Base-by-base conservation (phyloP, 2,113 vertebrate genomes). In the Eurypyga helias region DNA sequence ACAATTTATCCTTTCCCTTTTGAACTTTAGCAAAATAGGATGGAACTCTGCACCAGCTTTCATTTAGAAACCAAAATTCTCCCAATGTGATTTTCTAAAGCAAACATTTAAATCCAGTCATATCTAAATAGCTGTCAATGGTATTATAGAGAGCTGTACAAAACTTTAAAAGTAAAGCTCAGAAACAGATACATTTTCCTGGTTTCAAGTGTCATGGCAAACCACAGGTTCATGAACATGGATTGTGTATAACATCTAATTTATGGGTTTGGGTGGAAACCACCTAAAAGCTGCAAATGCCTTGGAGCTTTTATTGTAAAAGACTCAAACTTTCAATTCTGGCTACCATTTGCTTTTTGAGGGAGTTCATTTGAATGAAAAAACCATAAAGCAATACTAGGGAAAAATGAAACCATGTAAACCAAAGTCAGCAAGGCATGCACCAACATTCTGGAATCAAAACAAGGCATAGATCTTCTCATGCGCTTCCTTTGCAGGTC, bases 81-180 rank as follows among this genome's bases (percentile, higher is more conserved):
- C 90, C 72, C 86, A 88, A 87, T 70, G 90, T 82, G 95, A 97
- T 95, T 97, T 95, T 87, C 80, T 95, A 97, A 96, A 92, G 83
- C 69, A 96, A 97, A 94, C 88, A 94, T 94, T 92, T 92, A 93
- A 97, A 97, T 94, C 90, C 88, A 90, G 69, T 79, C 94, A 93
- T 95, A 94, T 91, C 80, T 94, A 94, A 90, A 92, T 92, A 93
- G 85, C 86, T 92, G 92, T 94, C 90, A 92, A 88, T 6, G 3
- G 76, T 75, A 89, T 94, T 96, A 93, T 17, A 55, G 64, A 60
- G 72, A 92, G 76, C 72, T 75, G 46, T 89, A 87, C 76, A 81
- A 86, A 93, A 96, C 76, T 93, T 92, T 78, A 84, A 52, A 89
- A 89, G 71, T 85, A 92, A 97, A 96, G 90, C 83, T 87, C 34